Base-by-base conservation (phyloP, 2,113 vertebrate genomes). In the Abramis brama region DNA sequence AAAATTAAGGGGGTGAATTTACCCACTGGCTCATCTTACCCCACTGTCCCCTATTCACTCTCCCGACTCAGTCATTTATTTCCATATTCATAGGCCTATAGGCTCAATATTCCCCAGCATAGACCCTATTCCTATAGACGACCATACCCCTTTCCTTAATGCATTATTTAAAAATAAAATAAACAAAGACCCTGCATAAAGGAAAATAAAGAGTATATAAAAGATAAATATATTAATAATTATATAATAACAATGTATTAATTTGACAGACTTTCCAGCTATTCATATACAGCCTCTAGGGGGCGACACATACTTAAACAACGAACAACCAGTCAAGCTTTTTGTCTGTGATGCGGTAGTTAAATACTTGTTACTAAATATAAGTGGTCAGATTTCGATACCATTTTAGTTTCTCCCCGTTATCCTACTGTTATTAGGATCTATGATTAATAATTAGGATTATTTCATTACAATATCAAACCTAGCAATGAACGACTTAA, bases 121-220 rank as follows among this genome's bases (percentile, higher is more conserved):
- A 70, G 17, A 36, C 30, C 66, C 3, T 70, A 23, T 71, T 66
- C 27, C 27, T 30, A 7, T 15, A 19, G 64, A 68, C 5, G 68
- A 71, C 23, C 36, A 43, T 71, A 23, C 21, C 36, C 39, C 39
- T 70, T 84, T 75, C 80, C 68, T 79, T 77, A 47, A 47, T 64
- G 17, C 70, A 30, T 85, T 83, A 33, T 79, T 39, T 39, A 78
- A 89, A 87, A 90, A 87, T 60, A n/a, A n/a, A n/a, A n/a, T 70
- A 15, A 30, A 74, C 87, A 75, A 85, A 55, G 6, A n/a, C 87
- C 36, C 89, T 88, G 78, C 76, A 86, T 91, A 87, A 82, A 89
- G 88, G 90, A 86, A 84, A 90, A 89, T 92, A 92, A 86, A 87
- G 85, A 66, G 91, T 36, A 50, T 36, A 50, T 50, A 70, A 10